Percentiles rank a stretch among this genome's conserved stretches.
These are phyloP conservation scores for Alaudala cheleensis DNA, from an alignment of 2,113 vertebrate species.

Conservation along the genomic window DNA sequence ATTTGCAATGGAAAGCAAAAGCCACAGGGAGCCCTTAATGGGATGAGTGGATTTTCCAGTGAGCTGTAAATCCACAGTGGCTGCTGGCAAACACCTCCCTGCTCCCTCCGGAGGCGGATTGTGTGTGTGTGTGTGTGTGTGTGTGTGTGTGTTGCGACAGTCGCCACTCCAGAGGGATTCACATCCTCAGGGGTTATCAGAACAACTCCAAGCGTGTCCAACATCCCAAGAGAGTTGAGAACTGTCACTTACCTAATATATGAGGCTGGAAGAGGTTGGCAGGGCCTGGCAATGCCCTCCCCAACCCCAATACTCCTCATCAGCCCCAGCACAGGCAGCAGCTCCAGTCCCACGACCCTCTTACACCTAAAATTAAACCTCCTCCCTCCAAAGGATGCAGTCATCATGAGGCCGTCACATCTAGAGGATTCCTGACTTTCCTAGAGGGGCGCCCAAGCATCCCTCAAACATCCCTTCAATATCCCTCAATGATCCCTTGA, in stretches of 20 bases:
- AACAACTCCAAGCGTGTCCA: neutral
- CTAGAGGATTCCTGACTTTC: neutral
- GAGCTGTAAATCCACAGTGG: conserved; percentile 17
- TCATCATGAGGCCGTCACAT: neutral
- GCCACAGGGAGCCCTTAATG: conserved; percentile 30
- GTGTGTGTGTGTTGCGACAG: neutral
- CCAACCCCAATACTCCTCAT: rapidly evolving
- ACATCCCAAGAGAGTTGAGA: neutral
- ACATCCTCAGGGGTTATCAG: neutral
- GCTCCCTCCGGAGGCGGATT: rapidly evolving
- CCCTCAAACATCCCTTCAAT: neutral
- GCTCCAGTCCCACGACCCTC: neutral
- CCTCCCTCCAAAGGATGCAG: neutral
- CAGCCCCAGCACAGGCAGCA: neutral
- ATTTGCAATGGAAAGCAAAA: conserved; percentile 48
- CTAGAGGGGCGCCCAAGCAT: neutral
- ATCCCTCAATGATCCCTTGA: neutral
- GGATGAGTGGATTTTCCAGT: conserved; percentile 59
- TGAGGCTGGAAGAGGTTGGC: neutral
- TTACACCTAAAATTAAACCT: neutral
- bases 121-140: neutral
- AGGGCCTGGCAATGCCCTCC: neutral
- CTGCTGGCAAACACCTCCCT: neutral
- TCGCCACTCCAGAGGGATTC: neutral
- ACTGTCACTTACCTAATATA: rapidly evolving